Evolutionary conservation across 2,113 vertebrate genomes (phyloP).

Genomic region (Echinops telfairi): DNA sequence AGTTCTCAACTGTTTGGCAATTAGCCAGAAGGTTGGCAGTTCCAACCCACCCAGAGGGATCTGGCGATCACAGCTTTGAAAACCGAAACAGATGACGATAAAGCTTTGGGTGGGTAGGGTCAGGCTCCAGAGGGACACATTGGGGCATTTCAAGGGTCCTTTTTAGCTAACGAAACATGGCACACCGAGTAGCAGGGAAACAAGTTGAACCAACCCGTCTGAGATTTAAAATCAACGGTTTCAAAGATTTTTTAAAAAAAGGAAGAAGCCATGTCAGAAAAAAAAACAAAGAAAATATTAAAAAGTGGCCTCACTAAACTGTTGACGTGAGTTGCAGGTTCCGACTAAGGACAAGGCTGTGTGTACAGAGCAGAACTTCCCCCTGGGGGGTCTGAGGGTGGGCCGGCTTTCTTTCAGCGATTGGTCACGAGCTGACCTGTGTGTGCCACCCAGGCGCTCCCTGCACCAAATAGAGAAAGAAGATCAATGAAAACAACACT

Average conservation of each 20-base stretch:
- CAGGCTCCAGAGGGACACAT: conserved; percentile 17
- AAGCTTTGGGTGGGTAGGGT: not conserved
- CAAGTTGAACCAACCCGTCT: not conserved
- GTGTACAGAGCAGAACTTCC: not conserved
- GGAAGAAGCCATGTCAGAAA: not conserved
- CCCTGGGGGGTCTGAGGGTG: not conserved
- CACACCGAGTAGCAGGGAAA: not conserved
- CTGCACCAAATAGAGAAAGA: not conserved
- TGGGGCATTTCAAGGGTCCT: conserved; percentile 7
- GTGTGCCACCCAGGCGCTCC: not conserved
- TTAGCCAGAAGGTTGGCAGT: not conserved
- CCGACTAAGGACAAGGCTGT: too few species aligned
- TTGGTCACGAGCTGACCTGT: not conserved
- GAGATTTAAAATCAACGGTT: not conserved
- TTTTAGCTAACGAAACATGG: not conserved
- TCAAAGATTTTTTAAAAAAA: not conserved
- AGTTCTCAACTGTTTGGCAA: too few species aligned
- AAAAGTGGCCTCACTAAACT: not conserved
- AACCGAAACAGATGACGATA: not conserved
- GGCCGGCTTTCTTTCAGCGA: not conserved
- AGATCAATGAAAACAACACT: not conserved
- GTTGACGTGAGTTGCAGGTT: not conserved
- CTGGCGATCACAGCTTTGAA: not conserved
- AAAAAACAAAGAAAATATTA: not conserved
- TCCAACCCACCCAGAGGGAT: not conserved